Evolutionary conservation across 2,888 invertebrate species (phyloP).

Genomic region (Dryobotodes eremita): DNA sequence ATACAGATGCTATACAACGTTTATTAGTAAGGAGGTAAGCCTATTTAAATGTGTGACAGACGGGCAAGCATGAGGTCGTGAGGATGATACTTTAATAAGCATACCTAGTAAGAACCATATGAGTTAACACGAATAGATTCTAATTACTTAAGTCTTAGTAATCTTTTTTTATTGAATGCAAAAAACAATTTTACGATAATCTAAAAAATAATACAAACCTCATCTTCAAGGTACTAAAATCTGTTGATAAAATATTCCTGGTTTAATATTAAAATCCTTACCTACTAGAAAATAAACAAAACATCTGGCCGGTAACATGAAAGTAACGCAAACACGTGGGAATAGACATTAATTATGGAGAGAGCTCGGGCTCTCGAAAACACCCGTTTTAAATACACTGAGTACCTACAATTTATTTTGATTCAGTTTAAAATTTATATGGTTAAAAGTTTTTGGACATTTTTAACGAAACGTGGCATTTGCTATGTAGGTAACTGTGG

Average conservation of each 20-base stretch:
- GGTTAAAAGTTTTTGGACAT: constrained; percentile 15
- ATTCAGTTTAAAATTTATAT: constrained; percentile 27
- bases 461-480: background rate
- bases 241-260: constrained; percentile 23
- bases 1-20: no score
- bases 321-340: constrained; percentile 68
- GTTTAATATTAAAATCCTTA: constrained; percentile 57
- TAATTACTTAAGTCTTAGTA: background rate
- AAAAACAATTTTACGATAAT: no score
- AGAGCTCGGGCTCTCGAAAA: constrained; percentile 63
- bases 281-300: constrained; percentile 61
- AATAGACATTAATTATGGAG: constrained; percentile 69
- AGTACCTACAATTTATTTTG: constrained; percentile 52
- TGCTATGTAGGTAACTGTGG: background rate
- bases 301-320: constrained; percentile 51
- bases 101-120: background rate
- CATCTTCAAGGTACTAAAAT: background rate
- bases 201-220: background rate
- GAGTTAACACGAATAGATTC: background rate
- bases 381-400: constrained; percentile 60
- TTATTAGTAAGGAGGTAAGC: no score
- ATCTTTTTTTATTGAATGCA: background rate
- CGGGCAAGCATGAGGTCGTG: no score
- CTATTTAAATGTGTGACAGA: background rate
- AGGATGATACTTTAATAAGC: no score